Conservation (phyloP, 2,888 invertebrate genomes). For the Apotomis betuletana region DNA sequence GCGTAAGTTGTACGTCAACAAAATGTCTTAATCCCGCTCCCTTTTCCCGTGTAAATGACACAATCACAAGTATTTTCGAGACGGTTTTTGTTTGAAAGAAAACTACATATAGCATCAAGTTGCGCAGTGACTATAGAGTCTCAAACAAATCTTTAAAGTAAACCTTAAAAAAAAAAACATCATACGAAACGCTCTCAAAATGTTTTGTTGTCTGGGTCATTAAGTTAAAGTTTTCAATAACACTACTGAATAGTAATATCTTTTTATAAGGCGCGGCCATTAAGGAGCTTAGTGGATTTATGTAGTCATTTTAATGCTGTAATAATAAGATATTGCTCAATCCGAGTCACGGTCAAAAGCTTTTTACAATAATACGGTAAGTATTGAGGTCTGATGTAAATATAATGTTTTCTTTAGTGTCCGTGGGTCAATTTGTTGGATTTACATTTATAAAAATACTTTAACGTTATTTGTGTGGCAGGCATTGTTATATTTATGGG, state of each 20-base stretch:
- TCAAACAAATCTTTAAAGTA: no score
- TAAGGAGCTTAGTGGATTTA: conserved; percentile 38
- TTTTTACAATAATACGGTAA: conserved; percentile 24
- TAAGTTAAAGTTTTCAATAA: conserved; percentile 36
- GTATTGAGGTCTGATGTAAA: conserved; percentile 29
- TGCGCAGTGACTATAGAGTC: no score
- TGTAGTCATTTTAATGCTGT: conserved; percentile 30
- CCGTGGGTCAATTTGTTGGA: conserved; percentile 7
- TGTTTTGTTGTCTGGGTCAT: conserved; percentile 9
- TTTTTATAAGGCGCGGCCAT: conserved; percentile 28
- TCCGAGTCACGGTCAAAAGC: conserved; percentile 33
- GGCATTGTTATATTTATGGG: not conserved
- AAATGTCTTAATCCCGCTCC: no score
- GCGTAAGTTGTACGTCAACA: no score
- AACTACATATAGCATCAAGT: no score
- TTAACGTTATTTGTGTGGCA: not conserved
- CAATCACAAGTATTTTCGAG: no score
- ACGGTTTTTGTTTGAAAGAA: no score
- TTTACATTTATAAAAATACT: conserved; percentile 5
- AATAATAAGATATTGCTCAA: conserved; percentile 37
- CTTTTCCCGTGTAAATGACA: no score
- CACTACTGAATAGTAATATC: conserved; percentile 6
- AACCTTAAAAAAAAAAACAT: not conserved
- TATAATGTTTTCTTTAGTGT: conserved; percentile 21
- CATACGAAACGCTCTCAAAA: not conserved